These are phyloP conservation scores for Rhynchonycteris naso DNA, from an alignment of 2,797 vertebrate genomes.

Conservation along the genomic window DNA sequence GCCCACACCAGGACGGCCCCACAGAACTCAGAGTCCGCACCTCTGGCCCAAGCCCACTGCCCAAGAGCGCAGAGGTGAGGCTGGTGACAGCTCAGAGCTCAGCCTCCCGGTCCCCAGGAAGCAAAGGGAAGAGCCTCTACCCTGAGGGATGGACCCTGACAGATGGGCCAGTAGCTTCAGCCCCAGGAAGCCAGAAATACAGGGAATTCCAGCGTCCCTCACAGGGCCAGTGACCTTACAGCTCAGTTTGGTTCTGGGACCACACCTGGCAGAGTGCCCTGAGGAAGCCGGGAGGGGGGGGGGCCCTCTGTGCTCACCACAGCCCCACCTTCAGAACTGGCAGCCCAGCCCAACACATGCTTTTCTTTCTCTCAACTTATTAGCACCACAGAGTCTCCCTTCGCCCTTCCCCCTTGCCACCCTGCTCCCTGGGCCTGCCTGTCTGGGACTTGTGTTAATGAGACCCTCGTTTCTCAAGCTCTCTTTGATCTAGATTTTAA, in stretches of 20 bases:
- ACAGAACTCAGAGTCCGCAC: background rate
- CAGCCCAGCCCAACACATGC: background rate
- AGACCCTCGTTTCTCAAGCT: conserved; percentile 13
- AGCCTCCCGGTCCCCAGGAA: background rate
- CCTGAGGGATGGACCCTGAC: background rate
- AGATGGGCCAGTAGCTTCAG: background rate
- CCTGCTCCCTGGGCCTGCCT: background rate
- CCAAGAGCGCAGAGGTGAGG: background rate
- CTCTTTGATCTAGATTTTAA: conserved; percentile 61
- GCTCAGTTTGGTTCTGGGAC: background rate
- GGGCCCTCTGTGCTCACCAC: background rate
- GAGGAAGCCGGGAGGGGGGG: background rate
- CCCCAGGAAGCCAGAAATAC: background rate
- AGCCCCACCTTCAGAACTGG: background rate
- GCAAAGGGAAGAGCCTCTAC: background rate
- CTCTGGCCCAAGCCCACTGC: background rate
- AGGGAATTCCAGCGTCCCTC: background rate
- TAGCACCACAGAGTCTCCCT: background rate
- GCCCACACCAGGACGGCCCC: background rate
- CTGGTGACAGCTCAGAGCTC: background rate
- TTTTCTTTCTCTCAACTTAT: background rate
- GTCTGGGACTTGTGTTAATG: background rate
- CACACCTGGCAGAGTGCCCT: background rate
- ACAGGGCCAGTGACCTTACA: background rate
- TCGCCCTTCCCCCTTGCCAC: no score